phyloP scores from a whole-genome alignment of 2,888 invertebrate species.

The Oscheius myriophilus region DNA sequence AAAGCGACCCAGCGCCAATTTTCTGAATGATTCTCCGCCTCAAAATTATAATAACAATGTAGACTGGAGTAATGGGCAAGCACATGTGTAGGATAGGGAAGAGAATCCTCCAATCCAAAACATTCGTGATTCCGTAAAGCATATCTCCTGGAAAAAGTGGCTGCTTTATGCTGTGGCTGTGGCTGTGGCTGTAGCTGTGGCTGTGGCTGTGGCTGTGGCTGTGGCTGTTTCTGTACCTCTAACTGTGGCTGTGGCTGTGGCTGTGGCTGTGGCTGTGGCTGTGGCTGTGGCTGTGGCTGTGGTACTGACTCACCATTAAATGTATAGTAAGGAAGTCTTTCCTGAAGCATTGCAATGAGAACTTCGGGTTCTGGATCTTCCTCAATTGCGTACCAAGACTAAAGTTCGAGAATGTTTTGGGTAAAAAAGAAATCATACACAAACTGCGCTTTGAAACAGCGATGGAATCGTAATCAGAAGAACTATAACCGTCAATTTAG shows the following conservation, averaged over 20 bases:
- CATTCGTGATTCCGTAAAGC: constrained; percentile 8
- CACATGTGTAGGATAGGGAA: constrained; percentile 5
- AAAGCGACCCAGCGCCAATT: neutral
- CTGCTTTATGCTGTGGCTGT: no score
- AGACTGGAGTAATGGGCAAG: constrained; percentile 4
- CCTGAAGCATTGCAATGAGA: neutral
- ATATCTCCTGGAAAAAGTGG: neutral
- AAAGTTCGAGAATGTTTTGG: no score
- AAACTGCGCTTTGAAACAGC: no score
- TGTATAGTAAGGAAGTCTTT: neutral
- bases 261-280: no score
- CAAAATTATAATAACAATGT: constrained; percentile 2
- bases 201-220: no score
- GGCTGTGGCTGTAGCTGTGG: no score
- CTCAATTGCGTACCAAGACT: constrained; percentile 1
- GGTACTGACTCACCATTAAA: neutral
- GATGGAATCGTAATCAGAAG: no score
- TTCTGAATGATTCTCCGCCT: constrained; percentile 1
- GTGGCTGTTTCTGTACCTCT: no score
- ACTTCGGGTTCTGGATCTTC: constrained; percentile 2
- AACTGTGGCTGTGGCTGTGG: no score
- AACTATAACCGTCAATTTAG: no score
- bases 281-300: no score
- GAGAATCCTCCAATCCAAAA: neutral
- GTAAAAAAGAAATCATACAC: no score